Evolutionary conservation across 2,888 invertebrate species (phyloP), one percentile per base, ranked within the genome.

Genomic region (Ypsolopha scabrella): DNA sequence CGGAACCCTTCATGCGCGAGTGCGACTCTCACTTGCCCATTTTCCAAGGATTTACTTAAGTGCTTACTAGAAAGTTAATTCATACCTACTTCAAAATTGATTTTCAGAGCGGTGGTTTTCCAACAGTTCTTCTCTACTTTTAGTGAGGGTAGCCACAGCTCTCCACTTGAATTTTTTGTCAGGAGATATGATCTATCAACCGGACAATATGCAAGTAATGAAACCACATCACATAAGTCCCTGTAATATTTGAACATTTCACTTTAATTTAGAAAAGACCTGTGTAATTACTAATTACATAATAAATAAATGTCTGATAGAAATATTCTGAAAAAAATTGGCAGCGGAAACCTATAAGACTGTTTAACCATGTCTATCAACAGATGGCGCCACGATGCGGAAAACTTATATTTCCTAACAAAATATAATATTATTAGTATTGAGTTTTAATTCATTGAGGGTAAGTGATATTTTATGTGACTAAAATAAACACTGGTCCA

Each of bases 81-180:
- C 14, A n/a, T 11, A 6, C 11, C 6, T 59, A 79, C 80, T 68
- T 80, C 80, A 56, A 67, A 70, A 58, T 68, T 66, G 4, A 82
- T 70, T 58, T 77, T 79, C 54, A 73, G 64, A 2, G 75, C 80
- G 0, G 79, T 73, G 53, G 61, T 56, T 61, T 77, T 80, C 81
- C 81, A 82, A 54, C 75, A 73, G 53, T 70, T 70, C 53, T 75
- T 79, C 48, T 78, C 80, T n/a, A 67, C 64, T 59, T 65, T 80
- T 53, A 61, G 63, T 6, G 73, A 75, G 7, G 81, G 80, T 39
- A 82, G 61, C 81, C 81, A 82, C 51, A 64, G 70, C 57, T 82
- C 81, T 1, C 80, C 77, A 47, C 63, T 72, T 1, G 64, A 53
- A 45, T 80, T 80, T 54, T 73, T 80, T 1, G 65, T 70, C 13